Percentiles rank a stretch among this genome's conserved stretches.
phyloP scores from a whole-genome alignment of 64 coral and sea anemone species.

The Hydrozoanthus tunicans region DNA sequence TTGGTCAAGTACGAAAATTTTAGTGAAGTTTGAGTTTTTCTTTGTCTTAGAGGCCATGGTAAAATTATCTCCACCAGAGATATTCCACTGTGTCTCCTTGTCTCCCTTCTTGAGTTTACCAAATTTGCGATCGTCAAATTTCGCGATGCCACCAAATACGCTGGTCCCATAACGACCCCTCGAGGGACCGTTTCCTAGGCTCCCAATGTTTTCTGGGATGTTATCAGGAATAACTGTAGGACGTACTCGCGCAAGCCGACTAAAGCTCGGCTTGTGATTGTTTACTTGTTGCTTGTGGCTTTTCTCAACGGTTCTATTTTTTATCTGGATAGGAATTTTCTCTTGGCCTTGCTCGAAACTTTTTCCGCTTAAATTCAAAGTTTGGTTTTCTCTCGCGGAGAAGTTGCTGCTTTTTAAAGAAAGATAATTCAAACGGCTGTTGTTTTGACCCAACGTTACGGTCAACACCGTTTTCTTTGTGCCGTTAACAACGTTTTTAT shows the following conservation, averaged over 20 bases:
- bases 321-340: background rate
- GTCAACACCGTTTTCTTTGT: too few species aligned
- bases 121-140: background rate
- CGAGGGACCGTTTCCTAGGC: background rate
- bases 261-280: background rate
- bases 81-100: background rate
- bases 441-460: background rate
- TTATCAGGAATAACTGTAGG: conserved; percentile 3
- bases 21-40: background rate
- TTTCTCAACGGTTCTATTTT: background rate
- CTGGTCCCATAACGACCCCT: conserved; percentile 6
- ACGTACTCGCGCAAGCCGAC: background rate
- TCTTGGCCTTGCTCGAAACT: background rate
- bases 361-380: background rate
- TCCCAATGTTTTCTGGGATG: conserved; percentile 39
- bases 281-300: background rate
- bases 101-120: background rate
- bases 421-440: too few species aligned
- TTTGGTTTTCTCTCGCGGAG: background rate
- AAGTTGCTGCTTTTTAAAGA: background rate
- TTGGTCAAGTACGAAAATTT: background rate
- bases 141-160: conserved; percentile 18
- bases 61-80: background rate
- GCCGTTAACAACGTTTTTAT: background rate
- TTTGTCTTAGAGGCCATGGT: background rate